phyloP scores from a whole-genome alignment of 2,888 invertebrate genomes.

The Arrhopalites spinosus region DNA sequence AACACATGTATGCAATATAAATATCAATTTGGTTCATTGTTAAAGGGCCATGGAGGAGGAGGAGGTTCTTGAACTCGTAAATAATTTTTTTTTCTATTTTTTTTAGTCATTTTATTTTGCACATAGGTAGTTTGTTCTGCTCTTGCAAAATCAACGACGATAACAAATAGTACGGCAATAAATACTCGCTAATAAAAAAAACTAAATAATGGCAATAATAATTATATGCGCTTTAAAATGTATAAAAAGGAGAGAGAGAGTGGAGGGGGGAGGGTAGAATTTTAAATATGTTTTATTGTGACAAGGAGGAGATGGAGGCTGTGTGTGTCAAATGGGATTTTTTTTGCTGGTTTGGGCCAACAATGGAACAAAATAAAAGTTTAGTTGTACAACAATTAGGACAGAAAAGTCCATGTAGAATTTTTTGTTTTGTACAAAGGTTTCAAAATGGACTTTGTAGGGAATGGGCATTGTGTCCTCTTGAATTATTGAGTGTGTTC shows the following conservation, averaged over 20 bases:
- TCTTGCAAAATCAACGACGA: too few relatives aligned
- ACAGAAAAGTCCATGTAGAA: too few relatives aligned
- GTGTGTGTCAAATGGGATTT: background rate
- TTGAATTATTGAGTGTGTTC: too few relatives aligned
- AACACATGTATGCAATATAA: background rate
- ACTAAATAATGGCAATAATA: too few relatives aligned
- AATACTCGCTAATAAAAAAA: too few relatives aligned
- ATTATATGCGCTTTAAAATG: too few relatives aligned
- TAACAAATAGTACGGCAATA: too few relatives aligned
- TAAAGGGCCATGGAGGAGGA: background rate
- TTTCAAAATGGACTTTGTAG: background rate
- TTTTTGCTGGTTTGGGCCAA: background rate
- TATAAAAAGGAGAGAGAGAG: too few relatives aligned
- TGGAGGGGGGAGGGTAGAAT: too few relatives aligned
- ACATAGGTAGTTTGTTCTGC: too few relatives aligned
- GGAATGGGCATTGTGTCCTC: background rate
- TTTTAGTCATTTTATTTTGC: too few relatives aligned
- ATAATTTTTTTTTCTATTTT: background rate
- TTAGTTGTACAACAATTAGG: background rate
- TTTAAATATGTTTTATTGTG: too few relatives aligned
- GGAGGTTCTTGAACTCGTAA: constrained; percentile 2
- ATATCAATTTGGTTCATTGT: constrained; percentile 5
- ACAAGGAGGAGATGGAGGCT: constrained; percentile 1
- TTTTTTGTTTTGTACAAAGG: background rate
- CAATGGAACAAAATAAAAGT: background rate